A percentile compares a stretch with the other conserved stretches of the same genome.
Evolutionary conservation across 2,888 invertebrate genomes (phyloP).

Genomic region (Cosmia trapezina): DNA sequence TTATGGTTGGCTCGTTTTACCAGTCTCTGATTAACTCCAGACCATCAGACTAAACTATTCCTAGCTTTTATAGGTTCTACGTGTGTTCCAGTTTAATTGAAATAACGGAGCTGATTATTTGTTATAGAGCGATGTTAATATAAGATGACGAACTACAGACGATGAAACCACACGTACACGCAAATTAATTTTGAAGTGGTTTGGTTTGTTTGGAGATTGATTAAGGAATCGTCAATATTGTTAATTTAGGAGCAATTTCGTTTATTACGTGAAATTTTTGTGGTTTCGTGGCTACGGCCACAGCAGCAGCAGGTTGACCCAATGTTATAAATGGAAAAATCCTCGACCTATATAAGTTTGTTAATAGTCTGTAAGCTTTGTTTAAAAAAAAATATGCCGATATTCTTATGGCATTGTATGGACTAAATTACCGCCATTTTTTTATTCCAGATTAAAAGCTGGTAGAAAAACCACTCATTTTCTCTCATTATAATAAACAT

Average conservation of each 20-base stretch:
- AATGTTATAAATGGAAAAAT: no score
- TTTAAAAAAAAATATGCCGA: no score
- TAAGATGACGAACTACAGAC: conserved; percentile 19
- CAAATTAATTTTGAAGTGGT: conserved; percentile 39
- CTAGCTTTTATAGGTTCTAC: conserved; percentile 42
- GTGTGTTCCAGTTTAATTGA: conserved; percentile 45
- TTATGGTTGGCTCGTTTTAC: conserved; percentile 48
- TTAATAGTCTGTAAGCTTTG: no score
- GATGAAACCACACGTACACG: conserved; percentile 33
- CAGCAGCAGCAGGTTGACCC: no score
- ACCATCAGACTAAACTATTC: conserved; percentile 48
- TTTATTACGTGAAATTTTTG: conserved; percentile 20
- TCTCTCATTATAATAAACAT: conserved; percentile 46
- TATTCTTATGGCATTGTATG: no score
- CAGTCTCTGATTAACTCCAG: conserved; percentile 54
- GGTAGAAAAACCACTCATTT: conserved; percentile 36
- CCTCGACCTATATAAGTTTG: no score
- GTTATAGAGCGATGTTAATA: conserved; percentile 33
- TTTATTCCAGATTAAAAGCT: background rate
- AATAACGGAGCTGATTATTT: conserved; percentile 43
- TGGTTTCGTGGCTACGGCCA: background rate
- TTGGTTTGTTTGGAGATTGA: conserved; percentile 25
- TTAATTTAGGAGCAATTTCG: conserved; percentile 19
- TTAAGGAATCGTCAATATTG: conserved; percentile 27
- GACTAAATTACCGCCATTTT: no score